Evolutionary conservation across 2,888 invertebrate genomes (phyloP).

Genomic region (Synanthedon formicaeformis): DNA sequence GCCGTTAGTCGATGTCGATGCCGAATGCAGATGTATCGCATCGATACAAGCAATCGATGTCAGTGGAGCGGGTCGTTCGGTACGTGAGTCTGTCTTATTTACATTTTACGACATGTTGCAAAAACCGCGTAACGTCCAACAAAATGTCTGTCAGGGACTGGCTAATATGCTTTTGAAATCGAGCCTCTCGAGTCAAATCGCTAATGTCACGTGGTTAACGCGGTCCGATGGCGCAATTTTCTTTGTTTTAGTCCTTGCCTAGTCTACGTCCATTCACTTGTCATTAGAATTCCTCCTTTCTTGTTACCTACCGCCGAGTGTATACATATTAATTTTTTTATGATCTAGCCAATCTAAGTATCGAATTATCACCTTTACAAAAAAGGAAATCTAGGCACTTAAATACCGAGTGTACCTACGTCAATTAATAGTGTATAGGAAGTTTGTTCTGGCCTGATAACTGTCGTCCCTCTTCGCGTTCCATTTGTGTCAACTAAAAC

Average conservation of each 20-base stretch:
- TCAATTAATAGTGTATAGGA: too few species aligned
- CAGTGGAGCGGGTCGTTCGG: constrained; percentile 22
- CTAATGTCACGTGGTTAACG: not conserved
- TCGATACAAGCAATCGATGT: constrained; percentile 19
- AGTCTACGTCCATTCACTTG: not conserved
- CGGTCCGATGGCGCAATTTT: not conserved
- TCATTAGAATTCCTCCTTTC: not conserved
- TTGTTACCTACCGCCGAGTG: too few species aligned
- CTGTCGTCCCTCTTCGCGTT: too few species aligned
- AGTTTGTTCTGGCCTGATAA: too few species aligned
- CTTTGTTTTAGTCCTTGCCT: not conserved
- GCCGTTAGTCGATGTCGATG: not conserved
- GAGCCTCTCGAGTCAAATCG: not conserved
- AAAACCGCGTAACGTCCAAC: not conserved
- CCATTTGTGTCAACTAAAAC: not conserved
- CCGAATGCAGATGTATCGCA: not conserved
- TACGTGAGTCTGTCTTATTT: constrained; percentile 15
- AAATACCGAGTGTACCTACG: too few species aligned
- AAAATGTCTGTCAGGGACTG: not conserved
- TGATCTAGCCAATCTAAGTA: too few species aligned
- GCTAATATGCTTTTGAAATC: not conserved
- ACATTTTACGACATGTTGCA: constrained; percentile 14
- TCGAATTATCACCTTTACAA: too few species aligned
- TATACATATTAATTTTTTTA: too few species aligned
- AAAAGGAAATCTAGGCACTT: too few species aligned